phyloP scores from a whole-genome alignment of 1,140 invertebrate species.

The Drosophila tani region DNA sequence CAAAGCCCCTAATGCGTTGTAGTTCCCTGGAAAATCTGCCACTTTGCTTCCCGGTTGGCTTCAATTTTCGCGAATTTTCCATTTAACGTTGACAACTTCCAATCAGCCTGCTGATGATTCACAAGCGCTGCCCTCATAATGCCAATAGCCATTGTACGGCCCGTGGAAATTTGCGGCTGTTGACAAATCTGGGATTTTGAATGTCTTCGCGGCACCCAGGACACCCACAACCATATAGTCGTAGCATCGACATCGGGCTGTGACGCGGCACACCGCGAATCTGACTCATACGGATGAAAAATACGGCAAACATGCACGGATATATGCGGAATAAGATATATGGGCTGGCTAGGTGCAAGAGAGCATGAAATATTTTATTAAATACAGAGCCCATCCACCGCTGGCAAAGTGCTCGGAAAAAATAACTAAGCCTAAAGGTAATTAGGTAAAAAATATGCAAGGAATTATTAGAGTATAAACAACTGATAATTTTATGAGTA shows the following conservation, averaged over 20 bases:
- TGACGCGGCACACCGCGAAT: conserved; percentile 36
- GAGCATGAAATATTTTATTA: conserved; percentile 39
- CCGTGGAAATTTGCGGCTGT: conserved; percentile 34
- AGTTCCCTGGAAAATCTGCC: conserved; percentile 16
- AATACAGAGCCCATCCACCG: conserved; percentile 7
- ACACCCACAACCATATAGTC: conserved; percentile 31
- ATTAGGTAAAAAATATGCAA: conserved; percentile 10
- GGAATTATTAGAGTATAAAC: conserved; percentile 12
- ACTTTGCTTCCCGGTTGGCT: conserved; percentile 23
- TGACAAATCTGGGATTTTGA: conserved; percentile 60
- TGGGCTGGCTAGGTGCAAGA: conserved; percentile 39
- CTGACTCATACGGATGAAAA: conserved; percentile 48
- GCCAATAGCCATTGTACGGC: conserved; percentile 55
- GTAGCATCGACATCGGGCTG: conserved; percentile 38
- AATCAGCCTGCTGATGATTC: conserved; percentile 65
- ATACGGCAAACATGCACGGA: conserved; percentile 40
- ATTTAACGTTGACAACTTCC: conserved; percentile 64
- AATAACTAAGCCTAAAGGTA: neutral
- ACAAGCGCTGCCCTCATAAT: conserved; percentile 38
- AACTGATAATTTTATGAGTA: neutral
- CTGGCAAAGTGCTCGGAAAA: neutral
- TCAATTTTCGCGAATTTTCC: conserved; percentile 16
- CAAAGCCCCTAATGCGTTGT: conserved; percentile 56
- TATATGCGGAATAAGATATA: conserved; percentile 33
- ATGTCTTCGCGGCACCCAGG: conserved; percentile 19